A percentile compares a stretch with the other conserved stretches of the same genome.
Evolutionary conservation across 2,888 invertebrate species (phyloP).

Genomic region (Parasteatoda lunata): DNA sequence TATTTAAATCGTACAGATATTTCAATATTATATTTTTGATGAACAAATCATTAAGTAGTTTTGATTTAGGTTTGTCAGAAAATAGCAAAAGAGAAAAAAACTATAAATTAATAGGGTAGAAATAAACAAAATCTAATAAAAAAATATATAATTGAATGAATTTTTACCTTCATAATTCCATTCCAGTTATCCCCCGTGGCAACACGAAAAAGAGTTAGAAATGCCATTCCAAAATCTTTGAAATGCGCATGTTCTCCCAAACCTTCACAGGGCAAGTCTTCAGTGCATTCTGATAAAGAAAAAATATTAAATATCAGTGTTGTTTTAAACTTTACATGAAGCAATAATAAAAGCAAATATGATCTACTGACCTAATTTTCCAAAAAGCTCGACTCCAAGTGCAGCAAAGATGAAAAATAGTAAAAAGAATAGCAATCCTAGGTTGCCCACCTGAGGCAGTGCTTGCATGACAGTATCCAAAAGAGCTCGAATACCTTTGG

Average conservation of each 20-base stretch:
- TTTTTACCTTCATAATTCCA: slow-evolving; percentile 93
- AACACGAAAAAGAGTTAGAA: slow-evolving; percentile 97
- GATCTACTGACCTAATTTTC: slow-evolving; percentile 82
- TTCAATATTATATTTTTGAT: no score
- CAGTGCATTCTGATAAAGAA: slow-evolving; percentile 85
- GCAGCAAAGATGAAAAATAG: slow-evolving; percentile 99
- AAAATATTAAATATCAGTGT: not conserved
- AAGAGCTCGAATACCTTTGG: slow-evolving; percentile 97
- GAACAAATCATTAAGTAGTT: no score
- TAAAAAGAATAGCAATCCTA: slow-evolving; percentile 97
- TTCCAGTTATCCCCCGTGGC: slow-evolving; percentile 99
- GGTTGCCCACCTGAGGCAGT: slow-evolving; percentile 98
- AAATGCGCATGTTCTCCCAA: slow-evolving; percentile 99
- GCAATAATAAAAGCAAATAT: no score
- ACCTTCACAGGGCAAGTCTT: slow-evolving; percentile 94
- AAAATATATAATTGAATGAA: not conserved
- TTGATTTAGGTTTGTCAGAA: no score
- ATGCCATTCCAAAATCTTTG: slow-evolving; percentile 99
- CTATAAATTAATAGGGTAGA: no score
- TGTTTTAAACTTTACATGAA: no score
- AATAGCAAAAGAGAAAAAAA: no score
- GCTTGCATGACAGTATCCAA: slow-evolving; percentile 99
- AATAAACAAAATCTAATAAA: no score
- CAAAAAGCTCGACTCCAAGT: slow-evolving; percentile 98
- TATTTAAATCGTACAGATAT: no score